Conservation (phyloP, 2,113 vertebrate genomes). For the Syrrhaptes paradoxus region DNA sequence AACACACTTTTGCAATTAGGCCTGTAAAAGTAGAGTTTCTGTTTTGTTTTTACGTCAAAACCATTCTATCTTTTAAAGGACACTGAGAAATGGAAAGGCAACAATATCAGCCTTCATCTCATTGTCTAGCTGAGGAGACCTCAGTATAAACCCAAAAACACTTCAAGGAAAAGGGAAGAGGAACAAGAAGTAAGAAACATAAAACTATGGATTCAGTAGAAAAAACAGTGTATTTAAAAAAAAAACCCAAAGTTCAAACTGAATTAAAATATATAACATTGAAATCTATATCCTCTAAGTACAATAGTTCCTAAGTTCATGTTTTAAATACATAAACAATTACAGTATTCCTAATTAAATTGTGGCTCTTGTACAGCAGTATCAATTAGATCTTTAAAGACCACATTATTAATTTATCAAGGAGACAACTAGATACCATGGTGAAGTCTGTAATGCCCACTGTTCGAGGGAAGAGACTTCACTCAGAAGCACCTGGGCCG, state of each 20-base stretch:
- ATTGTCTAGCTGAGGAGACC: not conserved
- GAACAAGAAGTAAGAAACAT: not conserved
- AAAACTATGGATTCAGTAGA: not conserved
- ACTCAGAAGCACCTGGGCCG: not conserved
- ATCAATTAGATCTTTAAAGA: slow-evolving; percentile 43
- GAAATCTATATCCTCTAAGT: not conserved
- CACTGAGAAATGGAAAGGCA: not conserved
- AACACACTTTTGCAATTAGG: not conserved
- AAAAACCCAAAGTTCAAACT: not conserved
- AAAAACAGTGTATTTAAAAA: not conserved
- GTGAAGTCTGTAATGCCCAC: not conserved
- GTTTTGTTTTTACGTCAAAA: not conserved
- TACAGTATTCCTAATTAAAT: slow-evolving; percentile 29
- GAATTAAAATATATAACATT: not conserved
- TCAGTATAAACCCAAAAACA: not conserved
- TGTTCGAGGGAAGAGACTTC: not conserved
- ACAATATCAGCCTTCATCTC: not conserved
- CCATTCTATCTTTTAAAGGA: not conserved
- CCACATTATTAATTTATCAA: slow-evolving; percentile 45
- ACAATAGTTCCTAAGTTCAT: not conserved
- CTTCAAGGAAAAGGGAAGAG: not conserved
- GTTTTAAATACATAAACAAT: slow-evolving; percentile 23
- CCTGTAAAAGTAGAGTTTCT: not conserved
- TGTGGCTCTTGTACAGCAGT: not conserved
- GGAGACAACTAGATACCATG: slow-evolving; percentile 5